phyloP scores from a whole-genome alignment of 2,797 vertebrate species.

The Calcarius lapponicus region DNA sequence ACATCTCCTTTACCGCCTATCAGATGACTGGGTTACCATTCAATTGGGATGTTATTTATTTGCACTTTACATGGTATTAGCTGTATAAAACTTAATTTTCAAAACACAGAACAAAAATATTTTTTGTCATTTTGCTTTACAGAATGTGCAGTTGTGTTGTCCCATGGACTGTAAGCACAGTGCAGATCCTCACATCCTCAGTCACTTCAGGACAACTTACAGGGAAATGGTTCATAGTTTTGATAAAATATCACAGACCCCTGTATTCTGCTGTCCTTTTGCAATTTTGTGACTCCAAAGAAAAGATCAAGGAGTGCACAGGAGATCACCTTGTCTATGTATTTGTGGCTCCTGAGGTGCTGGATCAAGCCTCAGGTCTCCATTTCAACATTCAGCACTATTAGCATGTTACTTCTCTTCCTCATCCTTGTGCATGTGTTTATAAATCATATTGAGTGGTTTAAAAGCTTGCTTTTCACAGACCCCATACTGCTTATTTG shows the following conservation, averaged over 20 bases:
- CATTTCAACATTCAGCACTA: not conserved
- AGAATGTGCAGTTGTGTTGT: not conserved
- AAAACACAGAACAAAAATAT: not conserved
- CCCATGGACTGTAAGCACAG: fast-evolving
- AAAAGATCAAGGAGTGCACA: not conserved
- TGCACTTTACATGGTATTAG: not conserved
- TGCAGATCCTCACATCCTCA: not conserved
- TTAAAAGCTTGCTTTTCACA: not conserved
- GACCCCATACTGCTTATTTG: conserved; percentile 6
- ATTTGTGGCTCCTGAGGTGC: not conserved
- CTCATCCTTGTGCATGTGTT: not conserved
- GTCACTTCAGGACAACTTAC: not conserved
- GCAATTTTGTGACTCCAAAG: not conserved
- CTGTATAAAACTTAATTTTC: not conserved
- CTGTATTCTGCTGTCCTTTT: not conserved
- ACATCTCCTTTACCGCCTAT: not conserved
- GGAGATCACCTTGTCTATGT: not conserved
- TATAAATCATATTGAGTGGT: not conserved
- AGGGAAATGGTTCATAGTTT: not conserved
- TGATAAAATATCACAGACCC: not conserved
- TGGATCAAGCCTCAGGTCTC: not conserved
- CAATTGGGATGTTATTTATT: not conserved
- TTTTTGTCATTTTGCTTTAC: not conserved
- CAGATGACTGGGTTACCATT: not conserved
- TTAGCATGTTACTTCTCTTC: not conserved